These are phyloP conservation scores for Styela clava DNA, from an alignment of 23 tunicate species.

Conservation along the genomic window DNA sequence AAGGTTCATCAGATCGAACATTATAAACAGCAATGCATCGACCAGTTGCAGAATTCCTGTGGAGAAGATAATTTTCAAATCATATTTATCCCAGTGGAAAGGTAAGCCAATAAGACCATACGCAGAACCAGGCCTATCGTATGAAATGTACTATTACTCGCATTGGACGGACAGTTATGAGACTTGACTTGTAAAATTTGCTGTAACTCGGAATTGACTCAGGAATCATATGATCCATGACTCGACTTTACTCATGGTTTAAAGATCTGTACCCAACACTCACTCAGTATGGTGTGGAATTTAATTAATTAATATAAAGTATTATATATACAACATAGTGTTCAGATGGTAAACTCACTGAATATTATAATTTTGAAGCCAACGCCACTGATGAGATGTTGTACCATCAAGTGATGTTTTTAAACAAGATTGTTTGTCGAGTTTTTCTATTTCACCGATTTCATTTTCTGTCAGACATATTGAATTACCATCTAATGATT, in stretches of 20 bases:
- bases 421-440: slow-evolving; percentile 31
- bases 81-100: too few relatives aligned
- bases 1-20: slow-evolving; percentile 39
- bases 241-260: too few relatives aligned
- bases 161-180: too few relatives aligned
- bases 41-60: slow-evolving; percentile 51
- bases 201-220: too few relatives aligned
- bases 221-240: too few relatives aligned
- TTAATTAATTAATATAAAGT: neutral
- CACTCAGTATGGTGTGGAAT: too few relatives aligned
- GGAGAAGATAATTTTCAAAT: too few relatives aligned
- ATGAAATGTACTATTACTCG: too few relatives aligned
- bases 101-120: too few relatives aligned
- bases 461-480: slow-evolving; percentile 53
- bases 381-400: slow-evolving; percentile 46
- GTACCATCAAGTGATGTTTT: neutral
- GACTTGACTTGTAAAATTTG: too few relatives aligned
- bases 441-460: slow-evolving; percentile 24
- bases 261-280: too few relatives aligned
- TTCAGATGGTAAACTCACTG: slow-evolving; percentile 38
- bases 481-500: slow-evolving; percentile 28
- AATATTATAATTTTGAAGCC: slow-evolving; percentile 58
- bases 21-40: slow-evolving; percentile 45
- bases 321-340: neutral
- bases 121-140: too few relatives aligned